Evolutionary conservation across 2,797 vertebrate species (phyloP), one percentile per base, ranked within the genome.

Genomic region (Pelodytes ibericus): DNA sequence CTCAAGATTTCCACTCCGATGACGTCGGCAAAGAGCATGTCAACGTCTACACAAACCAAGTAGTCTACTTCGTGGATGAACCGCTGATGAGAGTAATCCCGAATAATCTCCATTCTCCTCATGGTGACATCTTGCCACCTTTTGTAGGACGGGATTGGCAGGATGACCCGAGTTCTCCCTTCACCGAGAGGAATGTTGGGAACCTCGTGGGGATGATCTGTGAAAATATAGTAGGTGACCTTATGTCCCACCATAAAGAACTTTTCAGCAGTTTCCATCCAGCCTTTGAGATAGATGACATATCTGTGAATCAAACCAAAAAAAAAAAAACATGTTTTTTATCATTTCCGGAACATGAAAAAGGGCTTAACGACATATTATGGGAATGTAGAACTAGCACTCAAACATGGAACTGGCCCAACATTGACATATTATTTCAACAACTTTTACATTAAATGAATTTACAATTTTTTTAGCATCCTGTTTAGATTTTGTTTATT

Each of bases 111-210:
- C 89, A 91, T 90, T 51, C 88, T 67, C 0, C 84, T 74, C 61
- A 89, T 83, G 0, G 86, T 84, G 77, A 92, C 87, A 31, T 90
- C 88, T 80, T 92, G 91, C 91, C 91, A 91, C 10, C 90, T 82
- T 0, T 7, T 0, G 4, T 88, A 80, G 4, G 39, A n/a, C 2
- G 87, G 82, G 22, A 88, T 72, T 0, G 77, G 44, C 2, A 82
- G 13, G 1, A 81, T 16, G 0, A 18, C 39, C 60, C 83, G 0
- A 0, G n/a, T 5, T 44, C 66, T 80, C 2, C 61, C 71, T 15
- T 65, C 26, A 6, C 51, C 27, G 13, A 86, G 47, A 1, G 20
- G 59, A 0, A 86, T 39, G 1, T 13, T 7, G 2, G 84, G 81
- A 69, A 85, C 61, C 0, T 80, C 26, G 0, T 73, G 26, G 0